Evolutionary conservation across 2,888 invertebrate genomes (phyloP), one percentile per base, ranked within the genome.

Genomic region (Antheraea yamamai): DNA sequence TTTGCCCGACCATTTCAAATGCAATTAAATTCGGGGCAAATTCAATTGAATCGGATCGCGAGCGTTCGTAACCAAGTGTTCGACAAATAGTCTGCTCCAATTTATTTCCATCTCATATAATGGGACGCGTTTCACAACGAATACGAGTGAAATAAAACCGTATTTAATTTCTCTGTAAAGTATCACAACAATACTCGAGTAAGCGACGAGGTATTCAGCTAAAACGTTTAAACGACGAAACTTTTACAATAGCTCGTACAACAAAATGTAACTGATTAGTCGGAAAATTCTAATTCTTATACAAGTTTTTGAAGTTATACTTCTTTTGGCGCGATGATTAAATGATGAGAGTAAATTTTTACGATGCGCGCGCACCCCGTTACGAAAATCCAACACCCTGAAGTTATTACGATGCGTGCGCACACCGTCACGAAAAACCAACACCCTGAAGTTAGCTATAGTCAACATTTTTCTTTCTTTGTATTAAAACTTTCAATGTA

Each of bases 1-100:
- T 90, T 88, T 88, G 85, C 84, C 85, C 85, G 85, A 85, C 87
- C 88, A 87, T 88, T 91, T 89, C 91, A 86, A 89, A 92, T 89
- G 91, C 93, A 92, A 93, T 94, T 93, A 93, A 94, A 93, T 92
- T 93, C 90, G 87, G 91, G 85, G 83, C 86, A 89, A 92, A 94
- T 93, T 89, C 92, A 93, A 92, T 92, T 87, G 87, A 86, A 87
- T 81, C 85, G 89, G 87, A 89, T 90, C 89, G 87, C 83, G 85
- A 84, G 81, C 88, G 88, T 80, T 84, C 85, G 85, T 86, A 86
- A 86, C 89, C 88, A 89, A 94, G 94, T 93, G 93, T 90, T 94
- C 90, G 88, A 89, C 94, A 94, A 94, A 94, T 91, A 94, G 89
- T 90, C 90, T 83, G 87, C 81, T 88, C 88, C 91, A 91, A 93